phyloP scores from a whole-genome alignment of 2,797 vertebrate genomes.

The Sebastes cheni region DNA sequence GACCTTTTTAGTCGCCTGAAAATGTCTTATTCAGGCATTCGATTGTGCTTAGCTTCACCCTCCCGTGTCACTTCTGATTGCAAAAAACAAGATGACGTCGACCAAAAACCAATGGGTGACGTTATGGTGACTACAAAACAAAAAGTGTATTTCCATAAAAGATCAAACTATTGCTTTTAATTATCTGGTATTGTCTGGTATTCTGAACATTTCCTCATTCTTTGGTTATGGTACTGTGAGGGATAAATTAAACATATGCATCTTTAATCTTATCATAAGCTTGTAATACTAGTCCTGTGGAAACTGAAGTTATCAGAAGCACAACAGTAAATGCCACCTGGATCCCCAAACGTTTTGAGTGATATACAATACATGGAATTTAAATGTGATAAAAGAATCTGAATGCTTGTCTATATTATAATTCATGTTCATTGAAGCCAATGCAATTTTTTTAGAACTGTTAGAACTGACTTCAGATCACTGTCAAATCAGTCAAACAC shows the following conservation, averaged over 20 bases:
- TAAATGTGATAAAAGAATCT: neutral
- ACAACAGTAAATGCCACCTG: neutral
- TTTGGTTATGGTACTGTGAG: neutral
- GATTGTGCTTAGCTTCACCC: too few species aligned
- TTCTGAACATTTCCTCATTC: neutral
- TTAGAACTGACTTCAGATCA: neutral
- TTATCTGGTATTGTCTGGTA: neutral
- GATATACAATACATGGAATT: neutral
- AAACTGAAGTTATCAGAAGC: neutral
- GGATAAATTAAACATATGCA: neutral
- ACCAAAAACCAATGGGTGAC: too few species aligned
- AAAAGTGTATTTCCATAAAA: neutral
- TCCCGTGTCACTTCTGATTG: too few species aligned
- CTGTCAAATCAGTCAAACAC: slow-evolving; percentile 4
- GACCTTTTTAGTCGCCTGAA: too few species aligned
- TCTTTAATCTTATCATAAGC: neutral
- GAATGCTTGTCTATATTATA: neutral
- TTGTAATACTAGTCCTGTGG: neutral
- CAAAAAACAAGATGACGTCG: too few species aligned
- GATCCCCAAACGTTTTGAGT: neutral
- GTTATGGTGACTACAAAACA: too few species aligned
- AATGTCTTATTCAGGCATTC: too few species aligned
- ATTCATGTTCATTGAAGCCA: neutral
- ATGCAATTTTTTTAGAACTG: neutral
- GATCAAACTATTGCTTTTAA: neutral